Percentiles rank a stretch among this genome's conserved stretches.
Evolutionary conservation across 2,888 invertebrate genomes (phyloP).

Genomic region (Rhorus exstirpatorius): DNA sequence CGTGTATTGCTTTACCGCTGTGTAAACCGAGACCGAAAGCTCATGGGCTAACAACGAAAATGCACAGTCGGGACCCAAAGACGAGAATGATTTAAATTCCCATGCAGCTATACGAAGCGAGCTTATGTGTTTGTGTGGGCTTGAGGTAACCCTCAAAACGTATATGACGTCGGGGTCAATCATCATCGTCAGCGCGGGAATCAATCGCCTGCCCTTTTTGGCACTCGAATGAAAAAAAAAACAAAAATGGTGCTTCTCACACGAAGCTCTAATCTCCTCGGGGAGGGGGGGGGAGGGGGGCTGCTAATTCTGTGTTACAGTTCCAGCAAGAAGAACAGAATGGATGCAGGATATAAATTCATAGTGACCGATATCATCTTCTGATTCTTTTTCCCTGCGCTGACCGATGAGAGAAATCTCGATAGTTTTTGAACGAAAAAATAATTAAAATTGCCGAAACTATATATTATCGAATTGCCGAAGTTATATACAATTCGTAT

Average conservation of each 20-base stretch:
- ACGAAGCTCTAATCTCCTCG: neutral
- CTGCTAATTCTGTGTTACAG: neutral
- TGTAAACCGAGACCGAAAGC: neutral
- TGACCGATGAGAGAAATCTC: neutral
- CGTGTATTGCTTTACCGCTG: neutral
- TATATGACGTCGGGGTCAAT: neutral
- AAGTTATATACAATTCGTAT: too few relatives aligned
- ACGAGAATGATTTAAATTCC: constrained; percentile 67
- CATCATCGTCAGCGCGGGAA: neutral
- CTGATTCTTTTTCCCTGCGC: neutral
- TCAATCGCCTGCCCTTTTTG: too few relatives aligned
- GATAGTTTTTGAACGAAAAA: too few relatives aligned
- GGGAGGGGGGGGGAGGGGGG: too few relatives aligned
- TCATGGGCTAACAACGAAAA: neutral
- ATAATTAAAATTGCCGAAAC: too few relatives aligned
- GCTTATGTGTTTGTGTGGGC: neutral
- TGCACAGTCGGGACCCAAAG: constrained; percentile 19
- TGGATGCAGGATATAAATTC: too few relatives aligned
- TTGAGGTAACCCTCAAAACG: constrained; percentile 54
- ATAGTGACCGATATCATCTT: neutral
- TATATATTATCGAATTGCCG: too few relatives aligned
- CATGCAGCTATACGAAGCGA: constrained; percentile 25
- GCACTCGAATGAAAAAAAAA: too few relatives aligned
- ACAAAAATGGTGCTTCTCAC: neutral
- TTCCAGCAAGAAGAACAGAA: neutral